These are phyloP conservation scores for Latrodectus elegans DNA, from an alignment of 2,888 invertebrate genomes.

Conservation along the genomic window DNA sequence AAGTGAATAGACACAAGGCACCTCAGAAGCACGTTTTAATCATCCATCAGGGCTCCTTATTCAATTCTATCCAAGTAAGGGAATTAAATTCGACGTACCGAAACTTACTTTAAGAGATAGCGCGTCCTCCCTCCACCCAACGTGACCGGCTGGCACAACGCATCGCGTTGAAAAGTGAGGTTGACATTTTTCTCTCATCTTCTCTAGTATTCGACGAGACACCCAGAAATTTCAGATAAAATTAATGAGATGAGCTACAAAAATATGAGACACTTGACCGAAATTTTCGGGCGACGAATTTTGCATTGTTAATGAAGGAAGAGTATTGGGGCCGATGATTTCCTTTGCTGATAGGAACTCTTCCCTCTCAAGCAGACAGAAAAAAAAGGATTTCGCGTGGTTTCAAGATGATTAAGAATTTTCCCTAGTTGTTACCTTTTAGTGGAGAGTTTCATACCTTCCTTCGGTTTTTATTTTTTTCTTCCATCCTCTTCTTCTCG, in stretches of 20 bases:
- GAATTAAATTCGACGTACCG: conserved; percentile 20
- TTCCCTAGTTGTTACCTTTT: conserved; percentile 32
- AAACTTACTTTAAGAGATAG: conserved; percentile 36
- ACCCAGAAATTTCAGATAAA: conserved; percentile 37
- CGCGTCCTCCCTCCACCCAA: neutral
- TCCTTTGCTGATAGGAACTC: conserved; percentile 17
- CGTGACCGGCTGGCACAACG: neutral
- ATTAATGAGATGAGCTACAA: conserved; percentile 39
- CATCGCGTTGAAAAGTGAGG: neutral
- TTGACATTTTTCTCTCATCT: too few species aligned
- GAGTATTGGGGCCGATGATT: conserved; percentile 12
- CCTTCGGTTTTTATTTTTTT: neutral
- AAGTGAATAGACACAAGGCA: too few species aligned
- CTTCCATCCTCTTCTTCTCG: conserved; percentile 5
- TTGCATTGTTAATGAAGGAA: conserved; percentile 44
- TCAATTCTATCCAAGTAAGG: conserved; percentile 21
- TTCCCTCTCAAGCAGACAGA: neutral
- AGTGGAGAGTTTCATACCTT: conserved; percentile 22
- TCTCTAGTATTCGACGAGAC: conserved; percentile 9
- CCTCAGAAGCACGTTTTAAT: conserved; percentile 22
- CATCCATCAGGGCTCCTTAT: conserved; percentile 40
- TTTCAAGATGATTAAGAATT: conserved; percentile 51
- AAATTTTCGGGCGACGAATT: conserved; percentile 37
- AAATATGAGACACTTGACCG: conserved; percentile 41
- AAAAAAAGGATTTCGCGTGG: conserved; percentile 32